phyloP scores from a whole-genome alignment of 2,113 vertebrate species.

The Phaethon lepturus region DNA sequence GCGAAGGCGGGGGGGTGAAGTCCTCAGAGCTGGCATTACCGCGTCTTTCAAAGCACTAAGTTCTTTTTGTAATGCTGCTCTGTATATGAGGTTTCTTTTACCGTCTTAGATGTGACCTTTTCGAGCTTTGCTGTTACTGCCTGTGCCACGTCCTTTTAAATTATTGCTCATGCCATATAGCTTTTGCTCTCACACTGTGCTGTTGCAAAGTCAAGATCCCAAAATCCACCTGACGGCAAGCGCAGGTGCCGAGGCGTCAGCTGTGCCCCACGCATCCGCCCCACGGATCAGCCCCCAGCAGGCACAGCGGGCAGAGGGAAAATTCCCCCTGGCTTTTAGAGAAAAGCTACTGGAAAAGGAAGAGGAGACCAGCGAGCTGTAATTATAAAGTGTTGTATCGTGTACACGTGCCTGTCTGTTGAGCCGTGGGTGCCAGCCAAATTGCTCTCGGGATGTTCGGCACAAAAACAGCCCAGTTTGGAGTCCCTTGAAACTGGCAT shows the following conservation, averaged over 20 bases:
- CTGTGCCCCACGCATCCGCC: background rate
- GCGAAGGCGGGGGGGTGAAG: background rate
- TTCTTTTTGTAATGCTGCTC: background rate
- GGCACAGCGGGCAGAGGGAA: background rate
- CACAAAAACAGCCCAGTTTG: background rate
- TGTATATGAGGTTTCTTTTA: background rate
- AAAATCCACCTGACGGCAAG: background rate
- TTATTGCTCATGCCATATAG: background rate
- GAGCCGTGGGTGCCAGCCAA: background rate
- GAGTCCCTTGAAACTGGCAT: background rate
- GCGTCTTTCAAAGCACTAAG: background rate
- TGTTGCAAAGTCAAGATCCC: background rate
- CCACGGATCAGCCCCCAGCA: fast-evolving
- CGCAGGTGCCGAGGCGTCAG: fast-evolving
- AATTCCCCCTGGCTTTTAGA: background rate
- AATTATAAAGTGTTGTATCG: background rate
- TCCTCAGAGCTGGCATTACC: background rate
- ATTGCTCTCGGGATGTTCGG: background rate
- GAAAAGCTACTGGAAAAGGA: background rate
- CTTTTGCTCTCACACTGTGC: background rate
- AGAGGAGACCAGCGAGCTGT: background rate
- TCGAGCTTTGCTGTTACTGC: background rate
- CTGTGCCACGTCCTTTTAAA: background rate
- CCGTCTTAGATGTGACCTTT: background rate
- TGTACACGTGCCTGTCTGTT: background rate